Evolutionary conservation across 1,140 invertebrate genomes (phyloP).

Genomic region (Tetraneura akinire): DNA sequence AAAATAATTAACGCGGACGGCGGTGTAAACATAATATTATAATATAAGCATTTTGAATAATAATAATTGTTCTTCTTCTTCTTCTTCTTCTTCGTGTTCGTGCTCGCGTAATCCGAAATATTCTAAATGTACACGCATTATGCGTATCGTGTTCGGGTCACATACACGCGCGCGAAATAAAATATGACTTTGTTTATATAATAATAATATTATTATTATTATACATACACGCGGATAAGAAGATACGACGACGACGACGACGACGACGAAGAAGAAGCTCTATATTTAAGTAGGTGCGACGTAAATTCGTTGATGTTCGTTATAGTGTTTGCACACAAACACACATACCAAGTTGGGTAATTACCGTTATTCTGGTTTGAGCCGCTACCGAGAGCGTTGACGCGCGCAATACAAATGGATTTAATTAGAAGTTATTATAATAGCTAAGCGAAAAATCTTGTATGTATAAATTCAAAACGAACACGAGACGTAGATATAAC

Average conservation of each 20-base stretch:
- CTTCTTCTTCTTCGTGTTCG: too few species aligned
- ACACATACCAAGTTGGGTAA: slow-evolving; percentile 1
- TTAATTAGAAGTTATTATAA: slow-evolving; percentile 32
- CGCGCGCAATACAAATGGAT: slow-evolving; percentile 5
- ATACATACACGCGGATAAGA: background rate
- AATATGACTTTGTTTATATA: background rate
- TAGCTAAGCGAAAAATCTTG: slow-evolving; percentile 28
- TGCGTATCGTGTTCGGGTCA: background rate
- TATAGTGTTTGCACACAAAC: slow-evolving; percentile 34
- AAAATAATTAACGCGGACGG: background rate
- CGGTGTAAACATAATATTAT: too few species aligned
- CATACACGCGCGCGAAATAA: background rate
- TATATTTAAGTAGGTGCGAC: slow-evolving; percentile 11
- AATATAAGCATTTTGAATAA: too few species aligned
- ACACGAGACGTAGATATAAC: background rate
- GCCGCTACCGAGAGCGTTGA: slow-evolving; percentile 12
- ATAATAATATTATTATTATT: background rate
- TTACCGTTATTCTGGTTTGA: slow-evolving; percentile 17
- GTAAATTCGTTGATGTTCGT: slow-evolving; percentile 4
- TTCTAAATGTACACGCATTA: background rate
- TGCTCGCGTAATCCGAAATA: background rate
- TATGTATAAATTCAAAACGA: background rate
- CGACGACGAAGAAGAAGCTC: background rate
- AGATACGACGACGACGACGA: background rate
- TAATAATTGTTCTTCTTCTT: too few species aligned